Evolutionary conservation across 2,888 invertebrate genomes (phyloP).

Genomic region (Ceriagrion tenellum): DNA sequence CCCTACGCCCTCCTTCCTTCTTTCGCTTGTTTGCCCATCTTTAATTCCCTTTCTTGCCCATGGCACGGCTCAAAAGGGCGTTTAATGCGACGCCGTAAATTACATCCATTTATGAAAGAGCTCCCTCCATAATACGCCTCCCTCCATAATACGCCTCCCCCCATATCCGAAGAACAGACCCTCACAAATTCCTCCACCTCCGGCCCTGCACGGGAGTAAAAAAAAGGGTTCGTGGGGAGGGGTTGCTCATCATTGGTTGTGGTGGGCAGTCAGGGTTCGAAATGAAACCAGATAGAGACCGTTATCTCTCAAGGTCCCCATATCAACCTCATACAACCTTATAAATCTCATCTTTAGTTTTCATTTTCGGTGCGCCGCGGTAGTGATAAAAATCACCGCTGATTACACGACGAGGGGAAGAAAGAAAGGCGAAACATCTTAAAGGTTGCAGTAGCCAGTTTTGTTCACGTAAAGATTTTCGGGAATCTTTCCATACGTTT

Average conservation of each 20-base stretch:
- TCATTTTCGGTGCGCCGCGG: not conserved
- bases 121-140: not conserved
- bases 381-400: not conserved
- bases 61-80: not conserved
- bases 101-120: conserved; percentile 1
- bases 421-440: not conserved
- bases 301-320: not conserved
- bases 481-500: no score
- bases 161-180: not conserved
- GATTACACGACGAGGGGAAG: not conserved
- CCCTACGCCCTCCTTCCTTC: not conserved
- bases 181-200: not conserved
- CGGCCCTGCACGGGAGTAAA: no score
- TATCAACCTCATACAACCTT: not conserved
- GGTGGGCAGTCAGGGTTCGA: not conserved
- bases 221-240: no score
- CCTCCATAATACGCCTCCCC: not conserved
- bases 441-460: no score
- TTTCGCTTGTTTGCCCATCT: not conserved
- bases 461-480: no score
- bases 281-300: not conserved
- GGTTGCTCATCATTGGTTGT: not conserved
- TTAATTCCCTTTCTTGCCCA: not conserved
- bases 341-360: not conserved
- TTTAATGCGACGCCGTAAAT: not conserved